These are phyloP conservation scores for Urophycis tenuis DNA, from an alignment of 2,797 vertebrate species.

Conservation along the genomic window DNA sequence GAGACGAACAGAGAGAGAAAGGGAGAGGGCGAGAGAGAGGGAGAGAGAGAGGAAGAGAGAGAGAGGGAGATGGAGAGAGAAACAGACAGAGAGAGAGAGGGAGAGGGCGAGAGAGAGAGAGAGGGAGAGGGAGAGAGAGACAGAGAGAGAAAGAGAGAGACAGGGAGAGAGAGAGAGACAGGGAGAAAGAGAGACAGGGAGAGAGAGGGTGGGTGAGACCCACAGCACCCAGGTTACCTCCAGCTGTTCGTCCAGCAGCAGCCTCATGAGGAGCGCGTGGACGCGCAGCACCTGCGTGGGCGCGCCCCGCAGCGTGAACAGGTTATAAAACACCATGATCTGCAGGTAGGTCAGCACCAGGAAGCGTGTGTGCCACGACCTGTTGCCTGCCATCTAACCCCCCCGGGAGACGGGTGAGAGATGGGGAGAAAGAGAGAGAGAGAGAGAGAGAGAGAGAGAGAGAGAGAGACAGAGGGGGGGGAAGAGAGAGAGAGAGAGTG, in stretches of 20 bases:
- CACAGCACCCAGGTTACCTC: conserved; percentile 84
- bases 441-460: neutral
- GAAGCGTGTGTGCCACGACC: conserved; percentile 93
- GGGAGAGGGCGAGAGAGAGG: neutral
- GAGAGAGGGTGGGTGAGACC: too few species aligned
- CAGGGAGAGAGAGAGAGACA: neutral
- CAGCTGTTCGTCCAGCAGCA: conserved; percentile 91
- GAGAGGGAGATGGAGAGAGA: neutral
- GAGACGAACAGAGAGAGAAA: neutral
- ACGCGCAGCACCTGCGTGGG: conserved; percentile 79
- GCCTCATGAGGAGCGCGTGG: conserved; percentile 79
- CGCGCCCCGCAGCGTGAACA: conserved; percentile 88
- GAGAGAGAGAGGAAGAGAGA: neutral
- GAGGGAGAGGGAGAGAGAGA: neutral
- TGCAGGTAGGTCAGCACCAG: conserved; percentile 94
- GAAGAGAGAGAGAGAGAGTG: too few species aligned
- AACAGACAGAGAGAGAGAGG: neutral
- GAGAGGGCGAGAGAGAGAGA: neutral
- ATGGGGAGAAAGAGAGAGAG: neutral
- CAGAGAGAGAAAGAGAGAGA: neutral
- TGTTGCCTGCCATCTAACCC: conserved; percentile 80
- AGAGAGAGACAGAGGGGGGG: neutral
- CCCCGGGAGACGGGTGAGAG: too few species aligned
- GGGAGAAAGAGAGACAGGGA: neutral
- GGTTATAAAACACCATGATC: conserved; percentile 97